phyloP scores from a whole-genome alignment of 2,113 vertebrate genomes.

The Oryzias curvinotus region DNA sequence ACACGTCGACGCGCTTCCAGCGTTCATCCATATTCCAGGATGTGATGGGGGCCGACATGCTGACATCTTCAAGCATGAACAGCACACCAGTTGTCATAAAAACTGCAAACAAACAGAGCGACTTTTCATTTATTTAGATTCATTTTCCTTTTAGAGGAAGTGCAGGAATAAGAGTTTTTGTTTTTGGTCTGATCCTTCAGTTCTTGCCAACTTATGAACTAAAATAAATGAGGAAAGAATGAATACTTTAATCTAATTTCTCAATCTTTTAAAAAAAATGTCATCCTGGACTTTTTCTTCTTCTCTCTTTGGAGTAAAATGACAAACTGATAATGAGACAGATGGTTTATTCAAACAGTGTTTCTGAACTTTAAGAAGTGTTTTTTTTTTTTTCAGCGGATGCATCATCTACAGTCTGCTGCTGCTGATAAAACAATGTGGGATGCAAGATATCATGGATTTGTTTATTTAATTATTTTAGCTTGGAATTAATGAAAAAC shows the following conservation, averaged over 20 bases:
- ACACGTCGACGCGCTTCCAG: slow-evolving; percentile 55
- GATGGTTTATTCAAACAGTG: slow-evolving; percentile 3
- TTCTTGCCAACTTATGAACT: no score
- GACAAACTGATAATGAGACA: background rate
- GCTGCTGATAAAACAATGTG: background rate
- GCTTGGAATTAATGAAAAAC: background rate
- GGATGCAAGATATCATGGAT: slow-evolving; percentile 1
- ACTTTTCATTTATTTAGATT: slow-evolving; percentile 13
- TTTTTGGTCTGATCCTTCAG: no score
- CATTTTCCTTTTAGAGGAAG: background rate
- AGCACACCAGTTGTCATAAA: slow-evolving; percentile 24
- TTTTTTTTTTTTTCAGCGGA: background rate
- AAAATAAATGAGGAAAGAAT: no score
- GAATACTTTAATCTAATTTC: background rate
- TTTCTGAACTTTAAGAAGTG: background rate
- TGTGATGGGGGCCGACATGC: slow-evolving; percentile 39
- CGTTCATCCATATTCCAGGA: slow-evolving; percentile 58
- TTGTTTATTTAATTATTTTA: slow-evolving; percentile 6
- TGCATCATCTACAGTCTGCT: background rate
- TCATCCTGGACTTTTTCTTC: slow-evolving; percentile 1
- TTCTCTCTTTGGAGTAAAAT: no score
- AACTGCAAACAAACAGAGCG: slow-evolving; percentile 17
- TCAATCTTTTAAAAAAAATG: slow-evolving; percentile 23
- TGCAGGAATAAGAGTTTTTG: background rate
- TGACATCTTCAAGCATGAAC: slow-evolving; percentile 26